phyloP scores from a whole-genome alignment of 1,140 invertebrate species.

The Danaus plexippus region DNA sequence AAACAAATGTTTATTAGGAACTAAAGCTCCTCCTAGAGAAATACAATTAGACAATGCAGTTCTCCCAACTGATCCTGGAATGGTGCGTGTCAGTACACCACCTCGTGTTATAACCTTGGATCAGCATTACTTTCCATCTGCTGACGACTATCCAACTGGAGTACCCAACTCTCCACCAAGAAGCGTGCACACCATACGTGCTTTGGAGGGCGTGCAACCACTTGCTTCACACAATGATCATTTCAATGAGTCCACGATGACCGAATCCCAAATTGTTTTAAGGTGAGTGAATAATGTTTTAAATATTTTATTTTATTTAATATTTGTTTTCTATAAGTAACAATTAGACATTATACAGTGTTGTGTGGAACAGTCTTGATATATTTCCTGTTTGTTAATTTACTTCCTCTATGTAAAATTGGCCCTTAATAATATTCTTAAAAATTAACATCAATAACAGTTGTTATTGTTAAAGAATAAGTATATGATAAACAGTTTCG shows the following conservation, averaged over 20 bases:
- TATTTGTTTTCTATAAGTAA: too few relatives aligned
- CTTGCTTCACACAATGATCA: conserved; percentile 42
- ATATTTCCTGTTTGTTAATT: too few relatives aligned
- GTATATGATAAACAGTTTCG: too few relatives aligned
- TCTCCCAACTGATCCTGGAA: conserved; percentile 78
- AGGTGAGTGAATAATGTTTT: conserved; percentile 31
- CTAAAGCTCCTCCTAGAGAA: conserved; percentile 85
- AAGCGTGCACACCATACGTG: conserved; percentile 36
- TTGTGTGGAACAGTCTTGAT: too few relatives aligned
- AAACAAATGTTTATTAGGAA: conserved; percentile 65
- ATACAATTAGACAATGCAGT: conserved; percentile 87
- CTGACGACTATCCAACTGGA: conserved; percentile 73
- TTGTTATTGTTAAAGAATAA: too few relatives aligned
- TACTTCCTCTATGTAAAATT: too few relatives aligned
- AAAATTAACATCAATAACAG: too few relatives aligned
- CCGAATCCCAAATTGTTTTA: conserved; percentile 58
- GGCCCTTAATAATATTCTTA: too few relatives aligned
- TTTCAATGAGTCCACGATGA: conserved; percentile 64
- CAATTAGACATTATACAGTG: too few relatives aligned
- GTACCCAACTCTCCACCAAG: conserved; percentile 49
- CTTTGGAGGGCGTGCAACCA: conserved; percentile 48
- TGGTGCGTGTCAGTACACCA: conserved; percentile 84
- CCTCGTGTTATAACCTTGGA: conserved; percentile 86
- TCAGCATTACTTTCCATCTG: conserved; percentile 84
- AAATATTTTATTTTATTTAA: too few relatives aligned